A percentile compares a stretch with the other conserved stretches of the same genome.
phyloP scores from a whole-genome alignment of 2,113 vertebrate species.

The Tychaedon coryphoeus region DNA sequence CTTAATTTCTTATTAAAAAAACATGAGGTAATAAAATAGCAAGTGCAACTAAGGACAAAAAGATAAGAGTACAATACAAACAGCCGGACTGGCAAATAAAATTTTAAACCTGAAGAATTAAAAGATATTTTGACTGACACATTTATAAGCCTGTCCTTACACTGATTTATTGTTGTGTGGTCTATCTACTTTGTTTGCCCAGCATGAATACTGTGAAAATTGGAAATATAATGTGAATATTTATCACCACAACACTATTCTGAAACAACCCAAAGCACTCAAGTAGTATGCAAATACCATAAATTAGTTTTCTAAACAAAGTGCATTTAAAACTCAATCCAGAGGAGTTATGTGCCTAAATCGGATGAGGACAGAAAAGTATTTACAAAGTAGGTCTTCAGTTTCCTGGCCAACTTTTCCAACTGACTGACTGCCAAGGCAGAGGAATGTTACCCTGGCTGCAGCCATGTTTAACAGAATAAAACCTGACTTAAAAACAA shows the following conservation, averaged over 20 bases:
- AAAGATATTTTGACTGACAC: neutral
- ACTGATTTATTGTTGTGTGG: neutral
- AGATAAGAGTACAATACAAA: neutral
- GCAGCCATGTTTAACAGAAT: neutral
- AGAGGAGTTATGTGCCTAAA: neutral
- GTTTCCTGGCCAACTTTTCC: neutral
- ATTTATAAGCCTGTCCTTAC: neutral
- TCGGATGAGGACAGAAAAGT: neutral
- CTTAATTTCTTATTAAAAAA: constrained; percentile 42
- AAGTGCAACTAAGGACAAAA: constrained; percentile 46
- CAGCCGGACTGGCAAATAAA: neutral
- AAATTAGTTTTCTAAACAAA: constrained; percentile 17
- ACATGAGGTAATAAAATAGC: neutral
- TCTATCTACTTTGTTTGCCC: neutral
- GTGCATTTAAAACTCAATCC: neutral
- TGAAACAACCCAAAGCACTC: neutral
- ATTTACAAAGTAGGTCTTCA: neutral
- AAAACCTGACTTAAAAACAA: neutral
- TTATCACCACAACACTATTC: neutral
- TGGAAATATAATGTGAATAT: constrained; percentile 9
- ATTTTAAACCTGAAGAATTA: constrained; percentile 10
- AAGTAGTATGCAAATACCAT: neutral
- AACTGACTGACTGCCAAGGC: neutral
- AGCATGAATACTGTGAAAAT: neutral
- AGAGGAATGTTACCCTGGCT: neutral